Evolutionary conservation across 1,140 invertebrate genomes (phyloP), one percentile per base, ranked within the genome.

Genomic region (Drosophila ambigua): DNA sequence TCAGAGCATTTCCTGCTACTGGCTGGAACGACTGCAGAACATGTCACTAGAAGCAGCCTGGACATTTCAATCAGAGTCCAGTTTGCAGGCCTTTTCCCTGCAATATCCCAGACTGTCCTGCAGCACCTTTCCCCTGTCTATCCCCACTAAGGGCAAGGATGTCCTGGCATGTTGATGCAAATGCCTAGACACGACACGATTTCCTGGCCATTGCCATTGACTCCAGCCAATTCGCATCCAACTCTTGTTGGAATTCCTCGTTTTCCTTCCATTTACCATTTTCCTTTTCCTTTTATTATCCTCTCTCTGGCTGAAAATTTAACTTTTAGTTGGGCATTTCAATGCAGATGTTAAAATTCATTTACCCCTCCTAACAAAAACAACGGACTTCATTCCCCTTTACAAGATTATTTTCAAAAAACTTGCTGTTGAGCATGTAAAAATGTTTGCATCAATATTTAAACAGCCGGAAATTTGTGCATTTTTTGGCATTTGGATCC

Each of bases 11-110:
- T 11, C 35, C 16, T 45, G 41, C 20, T 59, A 28, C 23, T 54
- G 24, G 23, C 26, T 50, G 54, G 39, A 67, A 62, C 52, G 65
- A 49, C 76, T 68, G 60, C 35, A 67, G 58, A 60, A 79, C 62
- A 69, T 67, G 77, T 55, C 59, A 60, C 28, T 57, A 15, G 41
- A 16, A 46, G 53, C 60, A 41, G 50, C 57, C 64, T 60, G 63
- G 71, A 53, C 77, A 81, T 81, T 81, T 84, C 81, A 87, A 84
- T 84, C 81, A 85, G 68, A 84, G 62, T 57, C 59, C 43, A 48
- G 60, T 23, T 65, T 23, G 65, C 54, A 54, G 50, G 52, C 43
- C 9, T 11, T 24, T 20, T 39, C 44, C n/a, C 16, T 11, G 57
- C 5, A 4, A 35, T 8, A 35, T 3, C 31, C 11, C 11, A 13